Conservation (phyloP, 2,113 vertebrate genomes). For the Zosterops borbonicus region DNA sequence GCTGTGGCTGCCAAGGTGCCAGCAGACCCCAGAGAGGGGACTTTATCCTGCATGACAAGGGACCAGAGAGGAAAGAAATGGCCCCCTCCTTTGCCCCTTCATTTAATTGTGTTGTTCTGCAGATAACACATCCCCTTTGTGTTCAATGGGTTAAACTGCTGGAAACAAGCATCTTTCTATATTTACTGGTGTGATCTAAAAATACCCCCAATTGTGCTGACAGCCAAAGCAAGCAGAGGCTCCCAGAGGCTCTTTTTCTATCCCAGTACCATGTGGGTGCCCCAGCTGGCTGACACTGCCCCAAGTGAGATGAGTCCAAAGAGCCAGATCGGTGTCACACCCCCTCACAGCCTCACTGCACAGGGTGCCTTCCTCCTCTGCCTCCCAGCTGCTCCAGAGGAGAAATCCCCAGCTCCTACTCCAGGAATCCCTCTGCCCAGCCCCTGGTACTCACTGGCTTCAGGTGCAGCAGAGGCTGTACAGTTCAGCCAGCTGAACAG, state of each 20-base stretch:
- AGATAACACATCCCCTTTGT: not conserved
- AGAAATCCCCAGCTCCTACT: not conserved
- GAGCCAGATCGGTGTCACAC: rapidly evolving
- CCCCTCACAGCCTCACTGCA: rapidly evolving
- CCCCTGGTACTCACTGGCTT: not conserved
- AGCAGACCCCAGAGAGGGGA: not conserved
- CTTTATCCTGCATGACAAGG: not conserved
- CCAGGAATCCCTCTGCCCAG: not conserved
- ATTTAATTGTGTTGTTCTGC: not conserved
- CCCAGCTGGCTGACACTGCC: not conserved
- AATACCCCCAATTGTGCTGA: not conserved
- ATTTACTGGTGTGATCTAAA: not conserved
- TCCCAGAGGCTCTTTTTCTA: not conserved
- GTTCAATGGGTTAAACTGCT: not conserved
- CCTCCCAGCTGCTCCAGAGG: not conserved
- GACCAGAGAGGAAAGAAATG: not conserved
- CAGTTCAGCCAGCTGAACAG: not conserved
- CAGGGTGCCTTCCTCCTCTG: not conserved
- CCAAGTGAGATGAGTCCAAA: not conserved
- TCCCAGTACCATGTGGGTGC: rapidly evolving
- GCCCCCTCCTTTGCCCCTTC: rapidly evolving
- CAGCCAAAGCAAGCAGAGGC: not conserved
- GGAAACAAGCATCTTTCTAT: not conserved
- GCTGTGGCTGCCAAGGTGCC: not conserved
- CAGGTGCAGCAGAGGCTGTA: not conserved